phyloP scores from a whole-genome alignment of 2,888 invertebrate genomes.

The Drosophila anceps region DNA sequence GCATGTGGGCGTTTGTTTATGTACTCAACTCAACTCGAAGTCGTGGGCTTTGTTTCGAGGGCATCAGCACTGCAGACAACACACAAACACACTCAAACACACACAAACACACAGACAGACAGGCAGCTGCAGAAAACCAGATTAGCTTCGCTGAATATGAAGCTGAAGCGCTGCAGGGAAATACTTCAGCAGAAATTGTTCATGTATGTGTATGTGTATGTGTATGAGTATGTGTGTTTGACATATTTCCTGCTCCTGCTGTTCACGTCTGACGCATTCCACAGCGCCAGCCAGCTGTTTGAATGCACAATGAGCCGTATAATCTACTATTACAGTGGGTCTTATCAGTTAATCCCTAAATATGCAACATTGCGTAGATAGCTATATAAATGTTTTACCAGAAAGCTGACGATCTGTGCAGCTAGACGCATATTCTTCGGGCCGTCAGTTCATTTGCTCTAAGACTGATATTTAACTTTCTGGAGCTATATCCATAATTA shows the following conservation, averaged over 20 bases:
- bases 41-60: constrained; percentile 19
- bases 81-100: neutral
- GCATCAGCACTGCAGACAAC: constrained; percentile 11
- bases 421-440: neutral
- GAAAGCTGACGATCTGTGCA: neutral
- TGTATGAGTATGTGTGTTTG: constrained; percentile 2
- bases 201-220: neutral
- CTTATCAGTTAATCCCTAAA: neutral
- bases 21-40: constrained; percentile 14
- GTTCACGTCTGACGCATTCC: constrained; percentile 7
- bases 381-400: neutral
- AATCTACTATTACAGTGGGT: neutral
- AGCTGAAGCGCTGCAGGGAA: constrained; percentile 1
- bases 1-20: constrained; percentile 77
- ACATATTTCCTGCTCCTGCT: constrained; percentile 10
- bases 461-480: neutral
- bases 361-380: neutral
- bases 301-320: constrained; percentile 8
- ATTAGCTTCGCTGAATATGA: constrained; percentile 9
- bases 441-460: too few species aligned
- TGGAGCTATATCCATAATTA: too few species aligned
- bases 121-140: neutral
- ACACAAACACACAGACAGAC: neutral
- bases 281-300: constrained; percentile 4
- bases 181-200: constrained; percentile 2